phyloP scores from a whole-genome alignment of 2,113 vertebrate genomes.

The Pelvicachromis taeniatus region DNA sequence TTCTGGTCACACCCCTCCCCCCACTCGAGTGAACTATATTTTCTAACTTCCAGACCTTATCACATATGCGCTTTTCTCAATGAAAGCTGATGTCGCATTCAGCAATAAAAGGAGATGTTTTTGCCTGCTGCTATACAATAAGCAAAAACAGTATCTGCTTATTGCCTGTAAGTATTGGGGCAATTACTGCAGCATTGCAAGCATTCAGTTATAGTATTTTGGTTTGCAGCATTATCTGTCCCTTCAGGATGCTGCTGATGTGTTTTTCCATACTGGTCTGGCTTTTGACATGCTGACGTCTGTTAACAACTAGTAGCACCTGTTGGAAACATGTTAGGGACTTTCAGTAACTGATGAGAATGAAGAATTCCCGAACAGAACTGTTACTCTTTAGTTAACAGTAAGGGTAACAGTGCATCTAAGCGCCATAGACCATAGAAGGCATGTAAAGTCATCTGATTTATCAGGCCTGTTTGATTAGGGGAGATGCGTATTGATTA shows the following conservation, averaged over 20 bases:
- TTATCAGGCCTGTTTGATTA: constrained; percentile 66
- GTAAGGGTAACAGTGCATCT: not conserved
- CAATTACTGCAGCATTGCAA: not conserved
- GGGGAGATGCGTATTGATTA: constrained; percentile 68
- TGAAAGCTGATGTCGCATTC: not conserved
- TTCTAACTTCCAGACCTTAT: not conserved
- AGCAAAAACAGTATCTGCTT: not conserved
- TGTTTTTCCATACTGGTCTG: not conserved
- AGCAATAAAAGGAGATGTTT: not conserved
- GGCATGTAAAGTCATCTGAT: constrained; percentile 33
- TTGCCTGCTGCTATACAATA: not conserved
- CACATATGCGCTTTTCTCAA: not conserved
- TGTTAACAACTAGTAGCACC: not conserved
- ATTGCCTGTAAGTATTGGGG: not conserved
- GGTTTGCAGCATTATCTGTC: not conserved
- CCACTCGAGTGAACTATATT: not conserved
- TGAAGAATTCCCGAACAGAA: not conserved
- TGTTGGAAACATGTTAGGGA: not conserved
- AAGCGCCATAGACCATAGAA: constrained; percentile 16
- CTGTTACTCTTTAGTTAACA: not conserved
- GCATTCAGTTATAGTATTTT: not conserved
- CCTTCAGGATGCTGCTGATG: not conserved
- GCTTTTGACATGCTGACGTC: not conserved
- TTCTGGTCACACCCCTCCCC: not conserved
- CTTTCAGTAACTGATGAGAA: not conserved